phyloP scores from a whole-genome alignment of 2,888 invertebrate species.

The Latheticus oryzae region DNA sequence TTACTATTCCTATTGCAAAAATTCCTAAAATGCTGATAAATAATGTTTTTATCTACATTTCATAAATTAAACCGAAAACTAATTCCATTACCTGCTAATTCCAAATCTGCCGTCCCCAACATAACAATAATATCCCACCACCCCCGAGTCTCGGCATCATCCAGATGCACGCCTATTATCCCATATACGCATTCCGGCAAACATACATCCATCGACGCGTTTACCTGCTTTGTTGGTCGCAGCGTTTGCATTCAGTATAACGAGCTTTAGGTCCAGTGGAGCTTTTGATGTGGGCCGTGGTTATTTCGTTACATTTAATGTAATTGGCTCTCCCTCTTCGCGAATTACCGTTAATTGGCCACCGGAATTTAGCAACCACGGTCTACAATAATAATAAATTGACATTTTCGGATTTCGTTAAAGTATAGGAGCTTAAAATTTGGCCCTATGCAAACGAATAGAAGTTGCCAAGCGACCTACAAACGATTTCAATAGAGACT shows the following conservation, averaged over 20 bases:
- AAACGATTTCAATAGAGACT: conserved; percentile 56
- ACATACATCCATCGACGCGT: conserved; percentile 56
- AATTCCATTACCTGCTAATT: no score
- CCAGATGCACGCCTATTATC: conserved; percentile 55
- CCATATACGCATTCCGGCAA: conserved; percentile 55
- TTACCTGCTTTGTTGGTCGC: conserved; percentile 57
- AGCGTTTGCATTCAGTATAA: conserved; percentile 57
- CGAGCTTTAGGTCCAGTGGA: conserved; percentile 56
- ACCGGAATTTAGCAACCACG: no score
- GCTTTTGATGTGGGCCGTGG: conserved; percentile 49
- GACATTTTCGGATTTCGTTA: conserved; percentile 26
- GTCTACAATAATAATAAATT: conserved; percentile 36
- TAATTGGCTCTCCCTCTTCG: conserved; percentile 27
- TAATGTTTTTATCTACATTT: no score
- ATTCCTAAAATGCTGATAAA: no score
- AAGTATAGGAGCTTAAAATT: conserved; percentile 26
- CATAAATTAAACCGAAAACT: no score
- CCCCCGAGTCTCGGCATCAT: no score
- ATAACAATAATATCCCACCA: no score
- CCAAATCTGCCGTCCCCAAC: no score
- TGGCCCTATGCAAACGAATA: conserved; percentile 19
- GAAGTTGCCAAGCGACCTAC: conserved; percentile 57
- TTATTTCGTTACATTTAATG: conserved; percentile 38
- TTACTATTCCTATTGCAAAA: no score
- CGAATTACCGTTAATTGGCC: conserved; percentile 27